phyloP scores from a whole-genome alignment of 2,888 invertebrate species.

The Cantharis lateralis region DNA sequence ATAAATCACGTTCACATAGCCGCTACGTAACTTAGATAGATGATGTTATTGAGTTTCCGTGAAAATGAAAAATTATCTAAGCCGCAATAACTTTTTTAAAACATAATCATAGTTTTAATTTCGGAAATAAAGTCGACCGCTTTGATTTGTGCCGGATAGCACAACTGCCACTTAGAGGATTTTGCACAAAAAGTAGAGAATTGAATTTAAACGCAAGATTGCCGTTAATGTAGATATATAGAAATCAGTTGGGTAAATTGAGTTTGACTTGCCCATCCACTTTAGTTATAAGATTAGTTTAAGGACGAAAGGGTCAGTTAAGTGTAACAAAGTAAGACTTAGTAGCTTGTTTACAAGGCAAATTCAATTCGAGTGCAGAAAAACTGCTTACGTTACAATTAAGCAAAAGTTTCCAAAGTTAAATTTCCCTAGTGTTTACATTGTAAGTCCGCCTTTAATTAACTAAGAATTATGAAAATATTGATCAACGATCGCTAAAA shows the following conservation, averaged over 20 bases:
- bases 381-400: neutral
- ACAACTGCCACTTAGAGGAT: neutral
- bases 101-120: neutral
- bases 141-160: too few relatives aligned
- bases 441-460: neutral
- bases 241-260: slow-evolving; percentile 11
- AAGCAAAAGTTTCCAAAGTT: neutral
- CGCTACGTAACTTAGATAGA: slow-evolving; percentile 15
- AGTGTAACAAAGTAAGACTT: slow-evolving; percentile 4
- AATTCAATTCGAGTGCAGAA: slow-evolving; percentile 3
- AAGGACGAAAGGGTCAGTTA: slow-evolving; percentile 5
- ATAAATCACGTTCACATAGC: slow-evolving; percentile 18
- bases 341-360: slow-evolving; percentile 1
- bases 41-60: slow-evolving; percentile 19
- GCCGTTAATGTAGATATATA: neutral
- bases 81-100: neutral
- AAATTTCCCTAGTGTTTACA: neutral
- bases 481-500: neutral
- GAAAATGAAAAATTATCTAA: slow-evolving; percentile 10
- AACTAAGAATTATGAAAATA: neutral
- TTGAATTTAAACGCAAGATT: neutral
- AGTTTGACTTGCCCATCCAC: slow-evolving; percentile 20
- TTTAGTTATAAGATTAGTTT: slow-evolving; percentile 9
- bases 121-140: neutral
- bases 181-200: neutral